Base-by-base conservation (phyloP, 2,113 vertebrate genomes). In the Protobothrops mucrosquamatus region DNA sequence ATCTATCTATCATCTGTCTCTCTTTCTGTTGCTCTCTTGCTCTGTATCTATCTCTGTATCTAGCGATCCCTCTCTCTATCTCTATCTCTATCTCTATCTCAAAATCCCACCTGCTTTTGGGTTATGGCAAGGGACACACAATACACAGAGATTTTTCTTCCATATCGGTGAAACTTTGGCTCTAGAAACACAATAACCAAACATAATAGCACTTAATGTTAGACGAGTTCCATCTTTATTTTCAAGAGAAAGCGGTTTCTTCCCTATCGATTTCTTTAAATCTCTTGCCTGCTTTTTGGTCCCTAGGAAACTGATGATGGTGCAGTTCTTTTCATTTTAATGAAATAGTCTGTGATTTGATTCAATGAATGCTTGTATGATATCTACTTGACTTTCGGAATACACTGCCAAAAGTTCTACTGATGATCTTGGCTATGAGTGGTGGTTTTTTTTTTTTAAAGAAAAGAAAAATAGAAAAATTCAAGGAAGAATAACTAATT, bases 241-340 rank as follows among this genome's bases (percentile, higher is more conserved):
- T 55, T 4, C n/a, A 91, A 92, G 57, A 94, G 85, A 86, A 95
- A 92, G 95, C 94, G 93, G 69, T 34, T 39, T 74, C 69, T 20
- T 39, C 15, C 69, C 15, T 34, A 74, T 74, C 15, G 69, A 74
- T 74, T 74, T 39, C n/a, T 74, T 74, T 14, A 46, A 46, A 46
- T 34, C 64, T 74, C 64, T 34, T 6, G 10, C 59, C 9, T 29
- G 59, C 59, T 10, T 74, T 74, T 88, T 55, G 48, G 81, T 92
- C 93, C 24, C 86, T 23, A 6, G 93, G 91, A 69, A 94, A 43
- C 43, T 87, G 69, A 91, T 89, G 23, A 91, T 92, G 59, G 81
- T 54, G 92, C 64, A 0, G 0, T 55, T 92, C 54, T 93, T 94
- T 88, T 22, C 86, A 93, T 95, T 91, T 91, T 87, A 52, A 22